These are phyloP conservation scores for Patella caerulea DNA, from an alignment of 2,888 invertebrate genomes.

Conservation along the genomic window DNA sequence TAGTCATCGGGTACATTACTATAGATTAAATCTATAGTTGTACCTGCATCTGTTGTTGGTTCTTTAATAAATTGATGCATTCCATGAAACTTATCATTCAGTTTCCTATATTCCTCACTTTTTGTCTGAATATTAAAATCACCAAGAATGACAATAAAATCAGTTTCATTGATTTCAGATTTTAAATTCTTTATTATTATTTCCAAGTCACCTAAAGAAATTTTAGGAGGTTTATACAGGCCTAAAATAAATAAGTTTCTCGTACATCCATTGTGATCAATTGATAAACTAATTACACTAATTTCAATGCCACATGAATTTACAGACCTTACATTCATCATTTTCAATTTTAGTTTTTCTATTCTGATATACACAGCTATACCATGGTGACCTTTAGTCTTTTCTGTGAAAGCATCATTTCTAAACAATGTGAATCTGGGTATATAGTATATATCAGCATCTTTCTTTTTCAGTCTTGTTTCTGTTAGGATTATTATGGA, in stretches of 20 bases:
- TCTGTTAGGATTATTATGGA: neutral
- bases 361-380: neutral
- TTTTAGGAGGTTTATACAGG: neutral
- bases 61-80: neutral
- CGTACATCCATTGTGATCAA: neutral
- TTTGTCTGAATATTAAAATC: slow-evolving; percentile 3
- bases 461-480: neutral
- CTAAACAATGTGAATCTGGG: neutral
- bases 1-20: neutral
- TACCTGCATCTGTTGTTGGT: neutral
- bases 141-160: neutral
- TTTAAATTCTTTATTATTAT: neutral
- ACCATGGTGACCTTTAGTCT: neutral
- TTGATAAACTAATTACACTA: neutral
- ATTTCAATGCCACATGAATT: neutral
- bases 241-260: neutral
- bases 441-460: neutral
- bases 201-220: neutral
- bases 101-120: neutral
- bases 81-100: neutral
- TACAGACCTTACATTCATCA: neutral
- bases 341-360: neutral
- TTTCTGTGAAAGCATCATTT: neutral
- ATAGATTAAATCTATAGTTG: neutral
- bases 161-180: neutral